Base-by-base conservation (phyloP, 2,888 invertebrate species). In the Dione vanillae region DNA sequence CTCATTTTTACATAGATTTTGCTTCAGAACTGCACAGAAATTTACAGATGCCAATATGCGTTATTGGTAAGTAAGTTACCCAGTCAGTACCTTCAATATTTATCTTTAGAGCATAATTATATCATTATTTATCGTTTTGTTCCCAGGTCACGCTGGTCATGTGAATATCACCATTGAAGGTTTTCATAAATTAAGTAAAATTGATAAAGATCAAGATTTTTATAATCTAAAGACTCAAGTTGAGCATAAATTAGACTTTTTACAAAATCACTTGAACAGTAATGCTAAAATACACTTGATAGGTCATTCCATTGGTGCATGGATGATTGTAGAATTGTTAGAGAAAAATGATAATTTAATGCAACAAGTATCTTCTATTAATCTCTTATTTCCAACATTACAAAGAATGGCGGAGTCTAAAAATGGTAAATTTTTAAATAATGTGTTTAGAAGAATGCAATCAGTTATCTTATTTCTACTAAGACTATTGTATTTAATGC, bases 241-340 rank as follows among this genome's bases (percentile, higher is more conserved):
- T 65, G 83, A 94, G 69, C 97, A 97, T 85, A 98, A 98, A 92
- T 92, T 96, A 59, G 94, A 95, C 69, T 96, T 98, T 82, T 95
- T 98, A 69, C 92, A 95, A 77, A 94, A 95, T 77, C 95, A 95
- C 82, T 93, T 98, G 75, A 96, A 97, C 67, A 86, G 93, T 74
- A 93, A 95, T 80, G 95, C 96, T n/a, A 96, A 94, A 83, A 85
- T 99, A 51, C 96, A 97, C 85, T 88, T 98, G 49, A 94, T 98
- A 77, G 98, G 97, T 1, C 98, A 99, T 93, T 98, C 98, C 0
- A 97, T 98, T 81, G 99, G 99, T 5, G 95, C 96, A 66, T 97
- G 98, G 95, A 95, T 98, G 81, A 94, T 96, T 74, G 83, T 98
- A 69, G 96, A 98, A 82, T 83, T 97, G 78, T 84, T 98, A 40